Evolutionary conservation across 2,888 invertebrate genomes (phyloP).

Genomic region (Slavum lentiscoides): DNA sequence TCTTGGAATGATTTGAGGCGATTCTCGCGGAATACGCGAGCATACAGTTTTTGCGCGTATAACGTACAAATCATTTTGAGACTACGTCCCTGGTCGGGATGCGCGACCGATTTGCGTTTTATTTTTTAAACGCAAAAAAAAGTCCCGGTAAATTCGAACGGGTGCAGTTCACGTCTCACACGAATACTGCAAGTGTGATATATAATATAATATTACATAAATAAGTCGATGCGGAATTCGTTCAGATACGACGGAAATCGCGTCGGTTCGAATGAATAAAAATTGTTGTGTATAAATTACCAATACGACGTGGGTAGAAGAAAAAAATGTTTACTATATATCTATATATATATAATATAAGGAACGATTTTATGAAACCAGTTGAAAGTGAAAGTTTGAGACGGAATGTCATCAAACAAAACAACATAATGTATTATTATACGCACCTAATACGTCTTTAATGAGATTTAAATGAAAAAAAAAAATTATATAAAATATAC

Average conservation of each 20-base stretch:
- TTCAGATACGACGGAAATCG: slow-evolving; percentile 4
- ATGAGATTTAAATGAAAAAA: background rate
- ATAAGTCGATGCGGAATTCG: background rate
- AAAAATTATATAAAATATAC: too few species aligned
- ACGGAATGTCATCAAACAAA: slow-evolving; percentile 24
- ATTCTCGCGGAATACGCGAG: too few species aligned
- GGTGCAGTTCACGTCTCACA: too few species aligned
- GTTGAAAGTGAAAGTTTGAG: slow-evolving; percentile 48
- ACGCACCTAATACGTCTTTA: slow-evolving; percentile 2
- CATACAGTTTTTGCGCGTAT: too few species aligned
- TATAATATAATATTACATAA: too few species aligned
- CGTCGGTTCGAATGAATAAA: background rate
- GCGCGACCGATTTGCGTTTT: too few species aligned
- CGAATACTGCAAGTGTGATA: too few species aligned
- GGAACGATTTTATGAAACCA: slow-evolving; percentile 34
- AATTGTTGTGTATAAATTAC: background rate
- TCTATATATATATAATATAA: background rate
- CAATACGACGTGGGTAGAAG: background rate
- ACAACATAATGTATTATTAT: background rate
- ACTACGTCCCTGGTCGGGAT: too few species aligned
- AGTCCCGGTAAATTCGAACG: too few species aligned
- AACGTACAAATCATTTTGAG: too few species aligned
- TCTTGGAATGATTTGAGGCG: too few species aligned
- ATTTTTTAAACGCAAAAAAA: too few species aligned
- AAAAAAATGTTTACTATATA: background rate